Percentiles rank a stretch among this genome's conserved stretches.
Conservation (phyloP, 2,888 invertebrate species). For the Sericinus montela region DNA sequence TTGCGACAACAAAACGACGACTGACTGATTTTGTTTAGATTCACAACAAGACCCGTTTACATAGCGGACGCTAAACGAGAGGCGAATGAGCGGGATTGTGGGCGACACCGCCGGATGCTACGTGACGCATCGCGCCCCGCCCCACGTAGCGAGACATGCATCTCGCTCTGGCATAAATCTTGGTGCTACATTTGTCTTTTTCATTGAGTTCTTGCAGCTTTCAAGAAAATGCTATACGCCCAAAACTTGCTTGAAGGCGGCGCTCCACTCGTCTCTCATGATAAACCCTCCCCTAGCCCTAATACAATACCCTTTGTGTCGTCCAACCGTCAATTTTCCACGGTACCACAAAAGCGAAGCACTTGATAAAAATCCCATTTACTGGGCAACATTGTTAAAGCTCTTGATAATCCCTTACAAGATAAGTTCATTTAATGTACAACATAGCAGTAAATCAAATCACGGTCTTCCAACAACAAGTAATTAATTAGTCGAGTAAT, state of each 20-base stretch:
- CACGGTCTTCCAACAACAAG: background rate
- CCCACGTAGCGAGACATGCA: conserved; percentile 25
- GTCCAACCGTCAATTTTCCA: conserved; percentile 42
- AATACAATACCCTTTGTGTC: conserved; percentile 41
- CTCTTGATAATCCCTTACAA: conserved; percentile 12
- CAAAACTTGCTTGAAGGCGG: conserved; percentile 37
- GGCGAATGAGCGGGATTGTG: conserved; percentile 70
- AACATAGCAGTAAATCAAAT: background rate
- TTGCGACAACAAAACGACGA: conserved; percentile 80
- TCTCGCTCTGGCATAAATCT: conserved; percentile 27
- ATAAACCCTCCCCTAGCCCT: conserved; percentile 40
- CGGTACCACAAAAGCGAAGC: conserved; percentile 24
- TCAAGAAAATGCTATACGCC: conserved; percentile 33
- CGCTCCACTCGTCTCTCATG: conserved; percentile 37
- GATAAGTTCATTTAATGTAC: conserved; percentile 3
- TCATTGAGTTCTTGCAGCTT: conserved; percentile 20
- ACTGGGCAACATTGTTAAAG: conserved; percentile 13
- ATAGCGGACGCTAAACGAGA: conserved; percentile 81
- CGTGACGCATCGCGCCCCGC: conserved; percentile 40
- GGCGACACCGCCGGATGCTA: conserved; percentile 44
- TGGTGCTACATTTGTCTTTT: conserved; percentile 20
- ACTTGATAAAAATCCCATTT: conserved; percentile 18
- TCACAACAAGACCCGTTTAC: conserved; percentile 91
- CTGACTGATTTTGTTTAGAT: conserved; percentile 87
- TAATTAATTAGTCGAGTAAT: too few species aligned